Evolutionary conservation across 2,113 vertebrate species (phyloP), one percentile per base, ranked within the genome.

Genomic region (Microtus oregoni): DNA sequence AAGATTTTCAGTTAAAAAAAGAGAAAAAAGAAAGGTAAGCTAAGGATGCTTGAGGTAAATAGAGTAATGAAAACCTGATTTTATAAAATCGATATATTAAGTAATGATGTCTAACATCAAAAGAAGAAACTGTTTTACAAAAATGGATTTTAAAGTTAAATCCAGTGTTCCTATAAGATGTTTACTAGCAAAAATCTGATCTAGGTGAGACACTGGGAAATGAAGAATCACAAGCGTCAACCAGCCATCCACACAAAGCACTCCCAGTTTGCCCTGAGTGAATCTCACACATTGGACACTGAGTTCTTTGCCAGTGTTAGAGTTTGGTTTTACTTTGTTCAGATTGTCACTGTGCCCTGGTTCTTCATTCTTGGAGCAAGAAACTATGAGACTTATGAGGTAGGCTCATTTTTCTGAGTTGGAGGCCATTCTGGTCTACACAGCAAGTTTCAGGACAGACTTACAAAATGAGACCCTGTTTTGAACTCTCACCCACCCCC

Each of bases 121-220:
- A 93, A 96, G 63, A 96, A 92, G 41, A 92, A 95, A 67, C 22
- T 70, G 26, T 17, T 93, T 93, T 86, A 93, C 24, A 70, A 91
- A 91, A 89, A 55, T 4, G 28, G 67, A 90, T 90, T 75, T 92
- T 93, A 68, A 97, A 92, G 83, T 6, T 11, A 88, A 94, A 58
- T 19, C 14, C 70, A 79, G 41, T 92, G 17, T 73, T 96, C 65
- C 89, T 70, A 94, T 93, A 89, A 91, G 93, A 92, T 67, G 32
- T 3, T 72, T 17, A 79, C 50, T 58, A 86, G 95, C 3, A 81
- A 26, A 82, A 89, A 78, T 96, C 28, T 91, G 78, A 91, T 19
- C 65, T 77, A 78, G 79, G 88, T 41, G 20, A 94, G 93, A 95
- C 52, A 70, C 65, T 94, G n/a, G 52, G 79, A 95, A 95, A 96